Evolutionary conservation across 2,113 vertebrate genomes (phyloP).

Genomic region (Phoenicopterus ruber): DNA sequence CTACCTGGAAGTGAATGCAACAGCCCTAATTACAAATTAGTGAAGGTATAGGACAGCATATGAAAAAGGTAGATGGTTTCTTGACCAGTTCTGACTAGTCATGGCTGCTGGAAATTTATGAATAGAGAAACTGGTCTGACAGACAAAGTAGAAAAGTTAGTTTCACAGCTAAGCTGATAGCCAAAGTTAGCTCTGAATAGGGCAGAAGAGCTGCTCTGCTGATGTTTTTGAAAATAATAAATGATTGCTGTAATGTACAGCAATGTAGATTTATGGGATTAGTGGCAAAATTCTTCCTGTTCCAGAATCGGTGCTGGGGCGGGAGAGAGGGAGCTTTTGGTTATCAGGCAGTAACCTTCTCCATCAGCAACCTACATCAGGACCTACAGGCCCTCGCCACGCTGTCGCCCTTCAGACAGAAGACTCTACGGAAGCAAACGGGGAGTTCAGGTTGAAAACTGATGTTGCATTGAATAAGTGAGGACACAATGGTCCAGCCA

Average conservation of each 20-base stretch:
- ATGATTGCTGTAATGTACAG: neutral
- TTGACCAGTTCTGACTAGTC: neutral
- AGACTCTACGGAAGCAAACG: neutral
- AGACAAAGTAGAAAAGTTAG: neutral
- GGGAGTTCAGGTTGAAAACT: neutral
- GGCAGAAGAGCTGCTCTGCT: neutral
- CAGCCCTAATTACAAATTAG: neutral
- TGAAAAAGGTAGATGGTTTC: neutral
- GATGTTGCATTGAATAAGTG: neutral
- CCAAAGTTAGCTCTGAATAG: neutral
- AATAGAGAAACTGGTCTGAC: neutral
- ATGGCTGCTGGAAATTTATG: neutral
- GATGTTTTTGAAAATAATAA: neutral
- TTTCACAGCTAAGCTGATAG: neutral
- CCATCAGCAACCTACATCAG: neutral
- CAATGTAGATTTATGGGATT: neutral
- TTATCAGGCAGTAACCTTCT: neutral
- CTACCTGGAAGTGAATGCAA: neutral
- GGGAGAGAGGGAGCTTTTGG: neutral
- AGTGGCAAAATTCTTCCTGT: neutral
- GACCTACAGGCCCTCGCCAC: neutral
- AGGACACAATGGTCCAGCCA: neutral
- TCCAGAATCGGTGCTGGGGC: neutral
- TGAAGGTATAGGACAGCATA: neutral
- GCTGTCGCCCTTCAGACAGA: neutral